A percentile compares a stretch with the other conserved stretches of the same genome.
These are phyloP conservation scores for Drosophila pegasa DNA, from an alignment of 2,888 invertebrate genomes.

Conservation along the genomic window DNA sequence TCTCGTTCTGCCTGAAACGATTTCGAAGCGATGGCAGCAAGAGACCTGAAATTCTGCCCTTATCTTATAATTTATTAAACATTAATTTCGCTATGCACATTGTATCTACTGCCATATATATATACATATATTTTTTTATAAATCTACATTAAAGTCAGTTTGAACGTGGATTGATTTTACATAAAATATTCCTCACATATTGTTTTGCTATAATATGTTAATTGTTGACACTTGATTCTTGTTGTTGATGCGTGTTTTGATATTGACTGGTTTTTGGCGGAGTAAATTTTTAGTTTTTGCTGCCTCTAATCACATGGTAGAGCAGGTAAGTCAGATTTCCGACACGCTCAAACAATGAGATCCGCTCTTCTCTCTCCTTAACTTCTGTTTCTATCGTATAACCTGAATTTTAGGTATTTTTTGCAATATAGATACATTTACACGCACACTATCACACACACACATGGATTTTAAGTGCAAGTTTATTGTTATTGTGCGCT, in stretches of 20 bases:
- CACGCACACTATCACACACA: slow-evolving; percentile 17
- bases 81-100: no score
- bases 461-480: slow-evolving; percentile 56
- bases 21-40: no score
- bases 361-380: neutral
- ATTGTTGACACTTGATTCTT: slow-evolving; percentile 36
- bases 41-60: no score
- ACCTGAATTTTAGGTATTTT: slow-evolving; percentile 61
- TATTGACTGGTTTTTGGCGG: slow-evolving; percentile 42
- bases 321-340: slow-evolving; percentile 49
- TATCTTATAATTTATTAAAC: no score
- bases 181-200: no score
- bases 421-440: slow-evolving; percentile 52
- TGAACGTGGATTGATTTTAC: no score
- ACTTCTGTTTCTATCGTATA: slow-evolving; percentile 40
- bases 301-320: slow-evolving; percentile 70
- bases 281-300: slow-evolving; percentile 33
- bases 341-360: slow-evolving; percentile 40
- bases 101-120: no score
- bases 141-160: no score
- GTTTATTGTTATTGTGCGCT: slow-evolving; percentile 74
- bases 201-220: no score
- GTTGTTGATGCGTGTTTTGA: slow-evolving; percentile 19
- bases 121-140: no score
- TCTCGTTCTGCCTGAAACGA: no score